phyloP scores from a whole-genome alignment of 2,888 invertebrate genomes.

The Leucoma salicis region DNA sequence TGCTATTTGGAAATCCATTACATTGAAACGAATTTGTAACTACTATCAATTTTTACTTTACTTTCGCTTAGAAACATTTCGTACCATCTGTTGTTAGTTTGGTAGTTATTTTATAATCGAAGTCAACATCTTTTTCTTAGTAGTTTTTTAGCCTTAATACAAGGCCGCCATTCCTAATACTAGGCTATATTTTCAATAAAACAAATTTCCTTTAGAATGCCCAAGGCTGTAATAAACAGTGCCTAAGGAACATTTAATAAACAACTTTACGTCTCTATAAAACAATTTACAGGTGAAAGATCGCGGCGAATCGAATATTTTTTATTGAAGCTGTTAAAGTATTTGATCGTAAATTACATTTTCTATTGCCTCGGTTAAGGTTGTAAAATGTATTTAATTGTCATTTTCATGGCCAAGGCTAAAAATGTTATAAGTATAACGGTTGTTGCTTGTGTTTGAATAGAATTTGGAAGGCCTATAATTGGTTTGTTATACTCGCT shows the following conservation, averaged over 20 bases:
- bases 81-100: too few relatives aligned
- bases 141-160: too few relatives aligned
- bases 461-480: background rate
- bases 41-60: too few relatives aligned
- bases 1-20: too few relatives aligned
- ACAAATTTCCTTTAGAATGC: too few relatives aligned
- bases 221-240: slow-evolving; percentile 1
- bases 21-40: too few relatives aligned
- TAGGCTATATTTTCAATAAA: too few relatives aligned
- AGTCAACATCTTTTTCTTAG: too few relatives aligned
- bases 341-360: slow-evolving; percentile 25
- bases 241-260: slow-evolving; percentile 2
- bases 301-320: slow-evolving; percentile 21
- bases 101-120: too few relatives aligned
- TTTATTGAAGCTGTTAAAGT: slow-evolving; percentile 23
- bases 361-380: slow-evolving; percentile 5
- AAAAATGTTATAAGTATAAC: too few relatives aligned
- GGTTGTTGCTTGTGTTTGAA: slow-evolving; percentile 1
- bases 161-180: too few relatives aligned
- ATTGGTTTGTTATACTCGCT: background rate
- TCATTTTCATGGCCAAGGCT: slow-evolving; percentile 5
- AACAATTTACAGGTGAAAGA: slow-evolving; percentile 19
- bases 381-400: slow-evolving; percentile 22
- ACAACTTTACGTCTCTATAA: slow-evolving; percentile 13
- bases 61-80: too few relatives aligned